Percentiles rank a stretch among this genome's conserved stretches.
Evolutionary conservation across 2,888 invertebrate species (phyloP).

Genomic region (Calameuta pallipes): DNA sequence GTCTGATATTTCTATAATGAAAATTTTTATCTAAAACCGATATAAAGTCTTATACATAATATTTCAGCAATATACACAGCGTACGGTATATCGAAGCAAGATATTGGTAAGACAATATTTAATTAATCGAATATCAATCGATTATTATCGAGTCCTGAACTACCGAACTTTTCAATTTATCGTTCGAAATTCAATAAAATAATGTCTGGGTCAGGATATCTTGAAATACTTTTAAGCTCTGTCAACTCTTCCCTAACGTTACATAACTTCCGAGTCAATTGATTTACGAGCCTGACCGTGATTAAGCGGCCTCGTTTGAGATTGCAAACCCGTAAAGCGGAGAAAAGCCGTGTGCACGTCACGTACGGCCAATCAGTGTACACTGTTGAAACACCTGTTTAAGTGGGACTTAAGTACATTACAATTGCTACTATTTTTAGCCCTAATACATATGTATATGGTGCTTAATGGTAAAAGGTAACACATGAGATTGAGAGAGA

Average conservation of each 20-base stretch:
- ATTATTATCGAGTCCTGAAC: background rate
- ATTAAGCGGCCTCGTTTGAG: constrained; percentile 18
- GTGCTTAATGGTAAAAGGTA: background rate
- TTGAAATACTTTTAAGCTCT: background rate
- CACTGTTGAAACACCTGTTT: background rate
- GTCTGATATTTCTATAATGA: background rate
- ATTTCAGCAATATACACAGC: background rate
- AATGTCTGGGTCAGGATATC: background rate
- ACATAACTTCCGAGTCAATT: constrained; percentile 18
- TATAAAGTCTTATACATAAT: background rate
- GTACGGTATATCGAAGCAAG: background rate
- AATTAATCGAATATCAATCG: background rate
- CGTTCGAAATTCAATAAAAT: background rate
- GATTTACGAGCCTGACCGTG: constrained; percentile 23
- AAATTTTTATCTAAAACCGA: background rate
- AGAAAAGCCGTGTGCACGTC: constrained; percentile 2
- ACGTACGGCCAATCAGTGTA: constrained; percentile 4
- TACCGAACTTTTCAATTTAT: background rate
- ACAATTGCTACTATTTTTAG: background rate
- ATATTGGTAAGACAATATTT: background rate
- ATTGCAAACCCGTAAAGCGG: background rate
- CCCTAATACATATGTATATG: background rate
- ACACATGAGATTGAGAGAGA: background rate
- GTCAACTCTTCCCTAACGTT: constrained; percentile 4
- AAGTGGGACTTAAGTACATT: background rate